phyloP scores from a whole-genome alignment of 2,797 vertebrate genomes.

The Nyctibius grandis region DNA sequence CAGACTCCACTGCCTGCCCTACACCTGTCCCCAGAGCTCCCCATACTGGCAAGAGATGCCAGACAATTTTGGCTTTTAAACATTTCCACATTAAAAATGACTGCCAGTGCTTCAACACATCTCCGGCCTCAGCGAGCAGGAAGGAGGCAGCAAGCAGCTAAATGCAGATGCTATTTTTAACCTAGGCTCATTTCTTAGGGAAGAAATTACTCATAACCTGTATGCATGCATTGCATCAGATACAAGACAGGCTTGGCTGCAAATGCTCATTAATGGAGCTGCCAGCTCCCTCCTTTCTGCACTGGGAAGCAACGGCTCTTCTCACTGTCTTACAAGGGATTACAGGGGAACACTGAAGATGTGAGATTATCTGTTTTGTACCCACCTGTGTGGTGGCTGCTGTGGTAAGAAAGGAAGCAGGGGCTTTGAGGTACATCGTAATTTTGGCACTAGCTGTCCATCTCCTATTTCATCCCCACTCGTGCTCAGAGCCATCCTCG shows the following conservation, averaged over 20 bases:
- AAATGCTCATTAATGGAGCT: not conserved
- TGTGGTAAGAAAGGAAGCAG: not conserved
- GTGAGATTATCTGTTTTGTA: not conserved
- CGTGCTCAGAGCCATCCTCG: not conserved
- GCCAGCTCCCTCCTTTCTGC: not conserved
- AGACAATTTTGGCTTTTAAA: not conserved
- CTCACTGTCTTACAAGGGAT: not conserved
- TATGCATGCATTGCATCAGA: not conserved
- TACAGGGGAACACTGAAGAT: not conserved
- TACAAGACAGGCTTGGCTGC: not conserved
- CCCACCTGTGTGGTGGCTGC: not conserved
- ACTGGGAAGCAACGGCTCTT: not conserved
- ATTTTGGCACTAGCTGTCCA: not conserved
- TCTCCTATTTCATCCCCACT: fast-evolving
- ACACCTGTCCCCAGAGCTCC: not conserved
- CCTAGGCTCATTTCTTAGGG: not conserved
- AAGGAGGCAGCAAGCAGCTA: slow-evolving; percentile 17
- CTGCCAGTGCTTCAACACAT: not conserved
- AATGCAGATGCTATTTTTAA: slow-evolving; percentile 42
- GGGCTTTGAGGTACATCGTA: not conserved
- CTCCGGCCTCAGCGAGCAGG: not conserved
- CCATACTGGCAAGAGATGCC: not conserved
- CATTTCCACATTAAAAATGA: not conserved
- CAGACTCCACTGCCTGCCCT: not conserved
- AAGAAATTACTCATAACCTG: slow-evolving; percentile 39